Evolutionary conservation across 2,113 vertebrate genomes (phyloP).

Genomic region (Oncorhynchus clarkii): DNA sequence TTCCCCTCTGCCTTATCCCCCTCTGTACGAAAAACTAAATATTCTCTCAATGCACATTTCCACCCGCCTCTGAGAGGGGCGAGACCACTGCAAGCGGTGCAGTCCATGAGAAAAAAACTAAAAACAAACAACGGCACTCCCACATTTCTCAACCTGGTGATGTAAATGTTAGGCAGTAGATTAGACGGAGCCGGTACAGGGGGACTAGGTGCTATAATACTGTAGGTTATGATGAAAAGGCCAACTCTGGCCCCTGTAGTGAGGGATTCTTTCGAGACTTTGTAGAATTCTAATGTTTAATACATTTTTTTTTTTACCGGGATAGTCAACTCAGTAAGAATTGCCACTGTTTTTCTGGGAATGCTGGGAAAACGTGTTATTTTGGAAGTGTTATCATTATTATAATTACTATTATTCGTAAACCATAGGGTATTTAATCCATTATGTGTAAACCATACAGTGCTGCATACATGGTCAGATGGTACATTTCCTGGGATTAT

Average conservation of each 20-base stretch:
- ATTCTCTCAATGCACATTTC: constrained; percentile 7
- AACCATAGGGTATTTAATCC: background rate
- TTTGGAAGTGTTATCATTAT: too few relatives aligned
- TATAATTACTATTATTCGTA: too few relatives aligned
- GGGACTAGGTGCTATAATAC: too few relatives aligned
- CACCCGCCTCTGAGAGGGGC: background rate
- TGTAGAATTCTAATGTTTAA: background rate
- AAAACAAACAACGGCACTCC: constrained; percentile 5
- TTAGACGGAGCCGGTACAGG: background rate
- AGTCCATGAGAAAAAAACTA: background rate
- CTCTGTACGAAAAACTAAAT: constrained; percentile 11
- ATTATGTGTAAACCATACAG: background rate
- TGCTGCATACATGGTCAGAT: background rate
- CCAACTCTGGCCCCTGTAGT: background rate
- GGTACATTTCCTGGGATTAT: background rate
- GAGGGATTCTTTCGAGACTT: background rate
- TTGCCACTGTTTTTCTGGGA: background rate
- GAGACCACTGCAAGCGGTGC: constrained; percentile 4
- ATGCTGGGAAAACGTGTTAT: too few relatives aligned
- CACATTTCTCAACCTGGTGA: too few relatives aligned
- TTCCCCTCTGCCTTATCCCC: constrained; percentile 5
- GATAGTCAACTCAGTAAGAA: too few relatives aligned
- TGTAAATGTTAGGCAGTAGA: too few relatives aligned
- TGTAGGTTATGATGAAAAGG: background rate
- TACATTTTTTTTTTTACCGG: too few relatives aligned